Percentiles rank a stretch among this genome's conserved stretches.
Conservation (phyloP, 1,140 invertebrate genomes). For the Saccostrea glomerata region DNA sequence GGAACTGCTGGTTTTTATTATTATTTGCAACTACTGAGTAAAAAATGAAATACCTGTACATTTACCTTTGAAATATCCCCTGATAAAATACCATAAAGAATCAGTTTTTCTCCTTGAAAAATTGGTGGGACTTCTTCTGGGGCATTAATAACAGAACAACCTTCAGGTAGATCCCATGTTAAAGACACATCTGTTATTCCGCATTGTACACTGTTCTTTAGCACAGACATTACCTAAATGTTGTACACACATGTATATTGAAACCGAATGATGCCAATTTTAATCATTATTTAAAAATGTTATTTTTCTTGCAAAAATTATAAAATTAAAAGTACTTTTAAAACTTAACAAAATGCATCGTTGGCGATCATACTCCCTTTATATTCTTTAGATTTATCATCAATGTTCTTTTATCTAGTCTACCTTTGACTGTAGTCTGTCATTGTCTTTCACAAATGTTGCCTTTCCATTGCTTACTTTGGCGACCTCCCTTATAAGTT, state of each 20-base stretch:
- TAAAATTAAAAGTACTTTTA: too few species aligned
- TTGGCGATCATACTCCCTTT: background rate
- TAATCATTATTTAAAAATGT: too few species aligned
- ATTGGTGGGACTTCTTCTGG: constrained; percentile 7
- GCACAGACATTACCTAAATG: constrained; percentile 38
- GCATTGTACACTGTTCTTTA: constrained; percentile 17
- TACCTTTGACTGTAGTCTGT: constrained; percentile 75
- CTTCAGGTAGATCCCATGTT: background rate
- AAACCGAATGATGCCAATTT: too few species aligned
- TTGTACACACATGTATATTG: too few species aligned
- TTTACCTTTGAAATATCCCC: background rate
- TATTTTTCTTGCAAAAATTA: too few species aligned
- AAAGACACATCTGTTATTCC: constrained; percentile 17
- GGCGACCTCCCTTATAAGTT: constrained; percentile 76
- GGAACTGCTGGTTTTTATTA: too few species aligned
- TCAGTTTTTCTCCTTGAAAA: constrained; percentile 32
- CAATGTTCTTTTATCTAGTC: background rate
- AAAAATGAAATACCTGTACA: too few species aligned
- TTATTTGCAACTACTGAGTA: too few species aligned
- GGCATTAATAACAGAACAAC: background rate
- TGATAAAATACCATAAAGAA: constrained; percentile 12
- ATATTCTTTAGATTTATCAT: too few species aligned
- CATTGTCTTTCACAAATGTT: constrained; percentile 74
- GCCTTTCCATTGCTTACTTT: constrained; percentile 74
- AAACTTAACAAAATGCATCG: too few species aligned